Percentiles rank a stretch among this genome's conserved stretches.
Evolutionary conservation across 2,113 vertebrate genomes (phyloP).

Genomic region (Vimba vimba): DNA sequence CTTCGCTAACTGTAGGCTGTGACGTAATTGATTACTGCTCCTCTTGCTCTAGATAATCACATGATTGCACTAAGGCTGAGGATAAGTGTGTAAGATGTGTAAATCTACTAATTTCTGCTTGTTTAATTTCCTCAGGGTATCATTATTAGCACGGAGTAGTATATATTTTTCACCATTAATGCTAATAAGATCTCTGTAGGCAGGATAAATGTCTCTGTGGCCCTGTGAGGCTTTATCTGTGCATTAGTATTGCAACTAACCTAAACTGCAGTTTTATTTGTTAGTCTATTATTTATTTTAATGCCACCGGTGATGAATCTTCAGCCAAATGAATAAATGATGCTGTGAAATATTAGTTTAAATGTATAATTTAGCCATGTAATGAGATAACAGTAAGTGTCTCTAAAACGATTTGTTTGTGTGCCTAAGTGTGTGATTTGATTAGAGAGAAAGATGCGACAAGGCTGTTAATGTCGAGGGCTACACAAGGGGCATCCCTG

Average conservation of each 20-base stretch:
- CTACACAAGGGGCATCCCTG: not conserved
- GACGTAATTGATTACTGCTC: not conserved
- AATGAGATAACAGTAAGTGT: constrained; percentile 32
- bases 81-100: not conserved
- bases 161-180: constrained; percentile 19
- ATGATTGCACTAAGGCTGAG: not conserved
- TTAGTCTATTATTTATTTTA: not conserved
- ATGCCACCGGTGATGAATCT: constrained; percentile 7
- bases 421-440: constrained; percentile 56
- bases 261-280: not conserved
- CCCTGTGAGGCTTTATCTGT: not conserved
- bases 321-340: not conserved
- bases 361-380: not conserved
- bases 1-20: constrained; percentile 3
- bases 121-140: not conserved
- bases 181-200: constrained; percentile 20
- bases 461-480: constrained; percentile 45
- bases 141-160: not conserved
- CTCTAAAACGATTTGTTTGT: constrained; percentile 51
- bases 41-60: not conserved
- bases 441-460: constrained; percentile 51
- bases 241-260: not conserved
- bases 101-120: not conserved
- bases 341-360: constrained; percentile 23
- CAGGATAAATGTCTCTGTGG: not conserved